Conservation (phyloP, 92 coral and sea anemone genomes). For the Isaurus tuberculatus region DNA sequence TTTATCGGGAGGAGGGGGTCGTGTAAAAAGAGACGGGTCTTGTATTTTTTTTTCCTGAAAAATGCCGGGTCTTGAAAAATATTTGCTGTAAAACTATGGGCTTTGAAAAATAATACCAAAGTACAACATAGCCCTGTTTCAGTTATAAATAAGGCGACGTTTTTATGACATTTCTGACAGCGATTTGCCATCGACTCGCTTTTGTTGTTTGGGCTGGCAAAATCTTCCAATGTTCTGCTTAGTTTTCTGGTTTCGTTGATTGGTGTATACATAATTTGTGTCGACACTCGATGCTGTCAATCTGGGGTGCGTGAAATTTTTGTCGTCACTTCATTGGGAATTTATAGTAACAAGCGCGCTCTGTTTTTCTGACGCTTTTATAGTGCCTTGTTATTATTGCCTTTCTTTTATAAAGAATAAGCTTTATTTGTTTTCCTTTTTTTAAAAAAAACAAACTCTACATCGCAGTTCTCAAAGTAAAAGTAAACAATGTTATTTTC, state of each 20-base stretch:
- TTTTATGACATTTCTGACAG: conserved; percentile 47
- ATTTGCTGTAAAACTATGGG: conserved; percentile 50
- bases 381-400: conserved; percentile 51
- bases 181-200: conserved; percentile 38
- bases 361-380: conserved; percentile 28
- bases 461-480: neutral
- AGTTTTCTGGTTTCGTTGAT: conserved; percentile 52
- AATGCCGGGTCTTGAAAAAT: conserved; percentile 52
- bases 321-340: too few species aligned
- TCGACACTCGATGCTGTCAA: neutral
- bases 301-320: too few species aligned
- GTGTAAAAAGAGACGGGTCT: too few species aligned
- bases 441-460: conserved; percentile 31
- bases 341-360: too few species aligned
- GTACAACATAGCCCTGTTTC: conserved; percentile 52
- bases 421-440: conserved; percentile 47
- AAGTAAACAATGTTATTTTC: conserved; percentile 14
- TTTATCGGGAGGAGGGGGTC: conserved; percentile 28
- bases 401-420: conserved; percentile 31
- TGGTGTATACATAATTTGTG: neutral
- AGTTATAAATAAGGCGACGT: conserved; percentile 42
- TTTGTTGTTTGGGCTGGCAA: conserved; percentile 52
- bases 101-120: conserved; percentile 51
- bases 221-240: conserved; percentile 44
- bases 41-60: conserved; percentile 52